Evolutionary conservation across 2,113 vertebrate genomes (phyloP).

Genomic region (Leucopsar rothschildi): DNA sequence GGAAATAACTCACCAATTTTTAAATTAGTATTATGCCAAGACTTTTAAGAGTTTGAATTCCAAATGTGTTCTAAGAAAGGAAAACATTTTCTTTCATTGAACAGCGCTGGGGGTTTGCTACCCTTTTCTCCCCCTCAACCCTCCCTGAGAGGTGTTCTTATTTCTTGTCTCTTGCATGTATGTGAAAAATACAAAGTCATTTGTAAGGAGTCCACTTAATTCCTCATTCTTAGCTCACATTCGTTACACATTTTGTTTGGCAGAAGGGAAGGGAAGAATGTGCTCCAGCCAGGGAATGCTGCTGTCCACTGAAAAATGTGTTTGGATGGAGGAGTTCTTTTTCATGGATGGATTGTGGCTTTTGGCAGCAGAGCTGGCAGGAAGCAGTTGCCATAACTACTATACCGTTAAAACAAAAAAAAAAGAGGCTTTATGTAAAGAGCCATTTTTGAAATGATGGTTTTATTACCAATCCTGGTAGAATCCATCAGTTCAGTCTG

Average conservation of each 20-base stretch:
- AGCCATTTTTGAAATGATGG: neutral
- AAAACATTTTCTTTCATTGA: conserved; percentile 17
- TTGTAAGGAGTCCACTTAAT: conserved; percentile 48
- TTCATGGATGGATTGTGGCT: conserved; percentile 62
- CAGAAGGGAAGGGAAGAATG: conserved; percentile 47
- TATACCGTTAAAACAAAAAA: neutral
- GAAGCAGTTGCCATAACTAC: conserved; percentile 65
- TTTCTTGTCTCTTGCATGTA: neutral
- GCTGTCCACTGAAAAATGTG: conserved; percentile 61
- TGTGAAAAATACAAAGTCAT: conserved; percentile 19
- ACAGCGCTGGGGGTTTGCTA: neutral
- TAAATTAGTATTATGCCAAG: neutral
- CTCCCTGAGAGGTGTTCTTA: neutral
- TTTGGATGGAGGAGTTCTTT: conserved; percentile 57
- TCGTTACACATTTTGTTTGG: conserved; percentile 57
- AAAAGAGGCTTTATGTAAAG: neutral
- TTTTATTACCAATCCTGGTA: neutral
- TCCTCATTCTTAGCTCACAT: conserved; percentile 38
- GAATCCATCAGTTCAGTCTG: neutral
- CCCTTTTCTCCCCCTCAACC: neutral
- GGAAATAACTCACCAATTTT: neutral
- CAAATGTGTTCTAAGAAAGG: neutral
- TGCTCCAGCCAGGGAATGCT: conserved; percentile 57
- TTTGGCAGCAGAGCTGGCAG: conserved; percentile 56
- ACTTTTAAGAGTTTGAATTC: conserved; percentile 13